phyloP scores from a whole-genome alignment of 2,113 vertebrate species.

The Sander vitreus region DNA sequence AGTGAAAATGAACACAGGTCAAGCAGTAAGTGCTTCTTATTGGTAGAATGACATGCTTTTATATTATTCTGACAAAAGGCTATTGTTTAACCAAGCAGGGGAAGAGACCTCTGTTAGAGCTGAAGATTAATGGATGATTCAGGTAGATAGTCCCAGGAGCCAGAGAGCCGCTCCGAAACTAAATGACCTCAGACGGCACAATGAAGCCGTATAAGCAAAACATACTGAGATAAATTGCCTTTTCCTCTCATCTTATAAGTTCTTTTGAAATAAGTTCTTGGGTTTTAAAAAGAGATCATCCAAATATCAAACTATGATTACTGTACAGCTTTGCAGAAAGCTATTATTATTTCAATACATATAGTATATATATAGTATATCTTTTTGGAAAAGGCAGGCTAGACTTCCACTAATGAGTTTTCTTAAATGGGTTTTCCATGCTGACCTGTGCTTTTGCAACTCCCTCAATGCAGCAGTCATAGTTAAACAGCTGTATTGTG shows the following conservation, averaged over 20 bases:
- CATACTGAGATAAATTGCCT: conserved; percentile 54
- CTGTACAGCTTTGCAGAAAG: conserved; percentile 19
- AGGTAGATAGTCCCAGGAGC: conserved; percentile 49
- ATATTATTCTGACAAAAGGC: conserved; percentile 40
- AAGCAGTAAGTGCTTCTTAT: conserved; percentile 25
- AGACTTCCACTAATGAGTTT: conserved; percentile 34
- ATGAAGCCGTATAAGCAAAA: conserved; percentile 45
- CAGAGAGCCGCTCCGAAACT: conserved; percentile 44
- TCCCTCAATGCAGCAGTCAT: conserved; percentile 19
- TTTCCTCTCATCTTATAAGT: conserved; percentile 25
- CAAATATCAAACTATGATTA: conserved; percentile 7
- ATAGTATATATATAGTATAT: too few species aligned
- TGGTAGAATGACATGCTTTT: conserved; percentile 22
- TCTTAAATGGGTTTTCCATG: conserved; percentile 53
- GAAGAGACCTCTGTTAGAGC: conserved; percentile 36
- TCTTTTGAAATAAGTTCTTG: conserved; percentile 42
- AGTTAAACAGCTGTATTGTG: conserved; percentile 20
- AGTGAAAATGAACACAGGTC: conserved; percentile 30
- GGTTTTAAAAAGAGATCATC: conserved; percentile 31
- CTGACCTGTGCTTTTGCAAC: conserved; percentile 41
- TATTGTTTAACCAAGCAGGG: conserved; percentile 41
- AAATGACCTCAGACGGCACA: conserved; percentile 65
- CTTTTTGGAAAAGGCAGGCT: conserved; percentile 17
- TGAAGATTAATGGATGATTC: conserved; percentile 67
- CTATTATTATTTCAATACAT: conserved; percentile 39